Percentiles rank a stretch among this genome's conserved stretches.
Conservation (phyloP, 2,888 invertebrate species). For the Orchesellides sinensis region DNA sequence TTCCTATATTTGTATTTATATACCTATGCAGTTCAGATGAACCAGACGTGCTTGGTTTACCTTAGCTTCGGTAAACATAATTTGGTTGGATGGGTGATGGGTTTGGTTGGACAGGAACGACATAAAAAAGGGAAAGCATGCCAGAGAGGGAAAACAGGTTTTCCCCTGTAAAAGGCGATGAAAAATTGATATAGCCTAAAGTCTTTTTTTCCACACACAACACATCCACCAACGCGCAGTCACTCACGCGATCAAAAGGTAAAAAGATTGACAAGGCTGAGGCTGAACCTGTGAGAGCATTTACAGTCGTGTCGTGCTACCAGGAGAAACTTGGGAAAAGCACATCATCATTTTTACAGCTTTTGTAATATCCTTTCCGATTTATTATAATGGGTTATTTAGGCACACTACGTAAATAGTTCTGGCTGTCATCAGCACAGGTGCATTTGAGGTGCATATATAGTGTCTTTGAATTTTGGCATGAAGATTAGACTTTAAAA, state of each 20-base stretch:
- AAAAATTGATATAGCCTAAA: slow-evolving; percentile 74
- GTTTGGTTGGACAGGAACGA: slow-evolving; percentile 16
- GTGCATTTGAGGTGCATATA: no score
- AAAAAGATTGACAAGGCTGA: slow-evolving; percentile 57
- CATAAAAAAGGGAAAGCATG: not conserved
- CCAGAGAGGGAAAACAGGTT: slow-evolving; percentile 28
- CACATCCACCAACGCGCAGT: not conserved
- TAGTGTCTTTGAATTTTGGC: no score
- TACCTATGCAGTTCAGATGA: not conserved
- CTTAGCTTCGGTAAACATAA: slow-evolving; percentile 35
- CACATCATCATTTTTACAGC: slow-evolving; percentile 33
- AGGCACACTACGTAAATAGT: no score
- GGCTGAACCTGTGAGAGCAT: no score
- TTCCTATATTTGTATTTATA: not conserved
- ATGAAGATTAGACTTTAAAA: no score
- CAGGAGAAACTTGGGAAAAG: slow-evolving; percentile 30
- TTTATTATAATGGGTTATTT: no score
- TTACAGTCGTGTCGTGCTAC: no score
- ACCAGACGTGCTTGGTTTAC: slow-evolving; percentile 1
- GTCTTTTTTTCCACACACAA: slow-evolving; percentile 57
- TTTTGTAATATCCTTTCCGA: no score
- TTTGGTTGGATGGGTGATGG: slow-evolving; percentile 35
- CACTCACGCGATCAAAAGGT: slow-evolving; percentile 71
- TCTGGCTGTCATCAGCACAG: no score
- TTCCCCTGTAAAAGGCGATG: slow-evolving; percentile 64